Conservation (phyloP, 2,797 vertebrate genomes). For the Crenuchus spilurus region DNA sequence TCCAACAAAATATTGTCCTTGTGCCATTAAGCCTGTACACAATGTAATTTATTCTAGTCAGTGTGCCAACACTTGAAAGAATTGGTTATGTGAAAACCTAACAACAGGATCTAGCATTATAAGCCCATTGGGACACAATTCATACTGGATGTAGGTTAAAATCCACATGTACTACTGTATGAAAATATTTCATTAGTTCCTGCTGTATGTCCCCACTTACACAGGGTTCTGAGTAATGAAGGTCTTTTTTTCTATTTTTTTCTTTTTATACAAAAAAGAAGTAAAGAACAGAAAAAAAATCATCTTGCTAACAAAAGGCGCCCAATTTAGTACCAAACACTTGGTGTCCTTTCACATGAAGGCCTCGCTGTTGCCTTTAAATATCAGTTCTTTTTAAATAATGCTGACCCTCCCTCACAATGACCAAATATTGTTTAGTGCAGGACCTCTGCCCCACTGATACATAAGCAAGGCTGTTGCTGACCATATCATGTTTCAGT, state of each 20-base stretch:
- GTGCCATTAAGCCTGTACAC: slow-evolving; percentile 61
- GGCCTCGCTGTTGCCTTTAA: slow-evolving; percentile 64
- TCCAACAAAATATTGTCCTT: slow-evolving; percentile 68
- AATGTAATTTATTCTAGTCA: slow-evolving; percentile 57
- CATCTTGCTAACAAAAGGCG: slow-evolving; percentile 66
- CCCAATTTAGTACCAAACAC: slow-evolving; percentile 62
- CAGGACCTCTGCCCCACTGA: slow-evolving; percentile 25
- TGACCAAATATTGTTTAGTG: slow-evolving; percentile 45
- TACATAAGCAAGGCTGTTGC: slow-evolving; percentile 30
- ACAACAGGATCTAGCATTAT: slow-evolving; percentile 53
- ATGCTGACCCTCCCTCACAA: neutral
- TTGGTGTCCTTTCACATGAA: slow-evolving; percentile 66
- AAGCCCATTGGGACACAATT: slow-evolving; percentile 20
- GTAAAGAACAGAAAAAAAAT: slow-evolving; percentile 38
- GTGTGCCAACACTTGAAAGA: slow-evolving; percentile 64
- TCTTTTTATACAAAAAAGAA: slow-evolving; percentile 32
- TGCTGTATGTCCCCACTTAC: slow-evolving; percentile 29
- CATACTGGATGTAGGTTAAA: slow-evolving; percentile 30
- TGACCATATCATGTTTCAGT: slow-evolving; percentile 41
- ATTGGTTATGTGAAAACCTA: slow-evolving; percentile 63
- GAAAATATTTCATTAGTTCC: slow-evolving; percentile 38
- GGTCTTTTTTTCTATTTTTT: neutral
- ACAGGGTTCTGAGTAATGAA: slow-evolving; percentile 17
- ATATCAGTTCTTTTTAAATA: slow-evolving; percentile 63
- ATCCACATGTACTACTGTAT: slow-evolving; percentile 34